These are phyloP conservation scores for Pachyseris speciosa DNA, from an alignment of 64 coral and sea anemone genomes.

Conservation along the genomic window DNA sequence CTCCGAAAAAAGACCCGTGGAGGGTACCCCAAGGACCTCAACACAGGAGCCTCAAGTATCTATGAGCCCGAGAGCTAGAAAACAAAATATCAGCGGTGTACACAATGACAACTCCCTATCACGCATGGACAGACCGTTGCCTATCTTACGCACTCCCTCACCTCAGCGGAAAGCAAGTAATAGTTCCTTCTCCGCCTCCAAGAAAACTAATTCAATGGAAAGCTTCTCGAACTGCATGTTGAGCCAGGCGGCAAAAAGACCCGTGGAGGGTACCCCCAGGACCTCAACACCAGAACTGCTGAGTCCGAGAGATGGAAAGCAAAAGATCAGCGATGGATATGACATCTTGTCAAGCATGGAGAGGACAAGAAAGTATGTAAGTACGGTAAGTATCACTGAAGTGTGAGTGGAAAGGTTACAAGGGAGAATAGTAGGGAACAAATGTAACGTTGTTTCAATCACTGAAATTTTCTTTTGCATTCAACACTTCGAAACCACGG, in stretches of 20 bases:
- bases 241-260: background rate
- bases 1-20: background rate
- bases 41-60: background rate
- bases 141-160: too few species aligned
- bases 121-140: background rate
- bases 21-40: conserved; percentile 7
- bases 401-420: background rate
- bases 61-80: background rate
- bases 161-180: background rate
- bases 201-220: background rate
- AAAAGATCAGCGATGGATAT: background rate
- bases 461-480: background rate
- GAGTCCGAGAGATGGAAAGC: background rate
- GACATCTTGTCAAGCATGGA: background rate
- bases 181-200: background rate
- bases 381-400: conserved; percentile 12
- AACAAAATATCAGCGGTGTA: background rate
- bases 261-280: background rate
- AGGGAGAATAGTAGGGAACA: background rate
- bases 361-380: background rate
- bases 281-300: conserved; percentile 8
- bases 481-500: background rate
- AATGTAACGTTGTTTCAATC: background rate
- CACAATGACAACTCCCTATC: background rate
- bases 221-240: background rate